phyloP scores from a whole-genome alignment of 2,797 vertebrate genomes.

The Pelobates cultripes region DNA sequence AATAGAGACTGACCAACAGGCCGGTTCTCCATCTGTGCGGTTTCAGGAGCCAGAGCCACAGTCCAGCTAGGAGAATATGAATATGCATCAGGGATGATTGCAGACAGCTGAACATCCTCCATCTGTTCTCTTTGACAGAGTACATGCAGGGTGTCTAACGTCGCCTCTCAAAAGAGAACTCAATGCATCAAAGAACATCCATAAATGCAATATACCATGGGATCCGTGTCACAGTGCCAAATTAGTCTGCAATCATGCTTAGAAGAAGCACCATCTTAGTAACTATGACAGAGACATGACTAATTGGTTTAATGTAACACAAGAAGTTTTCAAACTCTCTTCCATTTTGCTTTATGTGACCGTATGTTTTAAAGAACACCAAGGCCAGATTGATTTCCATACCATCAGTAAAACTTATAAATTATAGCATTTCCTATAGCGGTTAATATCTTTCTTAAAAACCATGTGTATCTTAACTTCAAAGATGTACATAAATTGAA shows the following conservation, averaged over 20 bases:
- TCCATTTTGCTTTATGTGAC: too few species aligned
- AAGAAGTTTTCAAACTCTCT: not conserved
- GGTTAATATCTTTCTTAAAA: too few species aligned
- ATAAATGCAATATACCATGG: slow-evolving; percentile 2
- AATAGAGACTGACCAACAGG: slow-evolving; percentile 56
- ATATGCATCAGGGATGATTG: slow-evolving; percentile 56
- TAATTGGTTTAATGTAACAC: not conserved
- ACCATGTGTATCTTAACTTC: too few species aligned
- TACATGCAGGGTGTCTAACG: slow-evolving; percentile 39
- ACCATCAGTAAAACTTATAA: too few species aligned
- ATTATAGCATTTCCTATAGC: too few species aligned
- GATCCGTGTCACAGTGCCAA: not conserved
- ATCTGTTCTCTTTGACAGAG: slow-evolving; percentile 61
- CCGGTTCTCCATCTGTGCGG: slow-evolving; percentile 70
- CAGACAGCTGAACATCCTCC: slow-evolving; percentile 65
- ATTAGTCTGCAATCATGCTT: not conserved
- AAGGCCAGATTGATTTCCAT: too few species aligned
- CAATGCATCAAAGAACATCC: slow-evolving; percentile 7
- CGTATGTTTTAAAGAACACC: too few species aligned
- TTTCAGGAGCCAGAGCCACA: slow-evolving; percentile 42
- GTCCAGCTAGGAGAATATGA: slow-evolving; percentile 61
- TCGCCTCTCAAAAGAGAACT: slow-evolving; percentile 17
- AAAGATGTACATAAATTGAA: too few species aligned
- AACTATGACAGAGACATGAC: not conserved
- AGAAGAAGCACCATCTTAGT: not conserved